These are phyloP conservation scores for Myopa testacea DNA, from an alignment of 2,888 invertebrate genomes.

Conservation along the genomic window DNA sequence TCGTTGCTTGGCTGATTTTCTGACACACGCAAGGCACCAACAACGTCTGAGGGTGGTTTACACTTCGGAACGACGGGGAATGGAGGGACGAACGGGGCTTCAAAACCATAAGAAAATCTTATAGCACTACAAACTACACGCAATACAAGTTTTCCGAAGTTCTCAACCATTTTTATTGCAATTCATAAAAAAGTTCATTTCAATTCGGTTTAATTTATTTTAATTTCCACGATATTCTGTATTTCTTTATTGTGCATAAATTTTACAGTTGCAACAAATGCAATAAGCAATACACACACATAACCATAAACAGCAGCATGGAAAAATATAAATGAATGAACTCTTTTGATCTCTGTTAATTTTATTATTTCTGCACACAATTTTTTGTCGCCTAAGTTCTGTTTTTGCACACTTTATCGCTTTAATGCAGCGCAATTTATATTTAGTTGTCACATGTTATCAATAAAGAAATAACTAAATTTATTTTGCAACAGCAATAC, in stretches of 20 bases:
- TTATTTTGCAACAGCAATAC: not conserved
- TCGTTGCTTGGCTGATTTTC: slow-evolving; percentile 15
- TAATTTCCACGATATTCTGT: slow-evolving; percentile 16
- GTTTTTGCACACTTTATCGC: not conserved
- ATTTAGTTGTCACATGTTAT: not conserved
- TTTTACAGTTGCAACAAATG: slow-evolving; percentile 17
- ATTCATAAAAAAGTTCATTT: not conserved
- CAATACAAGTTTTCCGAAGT: not conserved
- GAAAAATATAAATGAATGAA: slow-evolving; percentile 28
- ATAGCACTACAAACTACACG: slow-evolving; percentile 19
- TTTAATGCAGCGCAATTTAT: not conserved
- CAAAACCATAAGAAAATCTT: not conserved
- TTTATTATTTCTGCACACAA: not conserved
- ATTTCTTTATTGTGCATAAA: slow-evolving; percentile 16
- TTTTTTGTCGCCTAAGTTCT: not conserved
- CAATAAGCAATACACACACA: slow-evolving; percentile 3
- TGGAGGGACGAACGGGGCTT: not conserved
- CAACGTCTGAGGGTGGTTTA: slow-evolving; percentile 30
- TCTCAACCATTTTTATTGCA: not conserved
- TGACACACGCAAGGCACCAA: slow-evolving; percentile 11
- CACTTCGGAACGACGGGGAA: not conserved
- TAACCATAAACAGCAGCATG: slow-evolving; percentile 7
- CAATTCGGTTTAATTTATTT: slow-evolving; percentile 26
- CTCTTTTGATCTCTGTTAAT: slow-evolving; percentile 37
- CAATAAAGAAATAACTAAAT: not conserved